Conservation (phyloP, 2,888 invertebrate species). For the Zygogramma bicolorata region DNA sequence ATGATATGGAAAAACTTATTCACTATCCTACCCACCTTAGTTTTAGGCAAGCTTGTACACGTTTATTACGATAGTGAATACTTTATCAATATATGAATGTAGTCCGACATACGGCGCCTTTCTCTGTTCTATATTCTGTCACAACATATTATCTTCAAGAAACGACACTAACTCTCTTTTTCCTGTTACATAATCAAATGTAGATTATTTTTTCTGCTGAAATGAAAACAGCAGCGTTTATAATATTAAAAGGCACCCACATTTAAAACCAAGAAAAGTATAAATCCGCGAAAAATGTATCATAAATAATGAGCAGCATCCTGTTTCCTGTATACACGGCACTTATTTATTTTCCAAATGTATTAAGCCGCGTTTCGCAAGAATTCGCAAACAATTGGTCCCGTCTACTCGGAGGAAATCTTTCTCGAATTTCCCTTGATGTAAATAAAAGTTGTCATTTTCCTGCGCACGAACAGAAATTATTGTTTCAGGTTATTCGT, state of each 20-base stretch:
- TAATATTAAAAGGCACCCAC: constrained; percentile 64
- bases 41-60: too few species aligned
- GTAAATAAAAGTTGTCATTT: constrained; percentile 66
- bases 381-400: constrained; percentile 61
- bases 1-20: too few species aligned
- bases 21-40: too few species aligned
- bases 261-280: constrained; percentile 64
- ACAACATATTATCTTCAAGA: too few species aligned
- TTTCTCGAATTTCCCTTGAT: constrained; percentile 65
- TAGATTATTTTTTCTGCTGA: not conserved
- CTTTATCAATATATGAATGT: too few species aligned
- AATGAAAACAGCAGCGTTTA: constrained; percentile 58
- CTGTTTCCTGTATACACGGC: constrained; percentile 62
- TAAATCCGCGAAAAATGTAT: constrained; percentile 65
- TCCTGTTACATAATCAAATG: too few species aligned
- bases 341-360: constrained; percentile 64
- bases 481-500: constrained; percentile 53
- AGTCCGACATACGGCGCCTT: too few species aligned
- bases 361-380: constrained; percentile 62
- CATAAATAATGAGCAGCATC: constrained; percentile 66
- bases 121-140: too few species aligned
- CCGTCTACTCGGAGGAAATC: constrained; percentile 60
- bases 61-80: too few species aligned
- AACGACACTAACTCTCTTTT: too few species aligned
- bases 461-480: constrained; percentile 56